Conservation (phyloP, 2,888 invertebrate species). For the Augochlorella aurata region DNA sequence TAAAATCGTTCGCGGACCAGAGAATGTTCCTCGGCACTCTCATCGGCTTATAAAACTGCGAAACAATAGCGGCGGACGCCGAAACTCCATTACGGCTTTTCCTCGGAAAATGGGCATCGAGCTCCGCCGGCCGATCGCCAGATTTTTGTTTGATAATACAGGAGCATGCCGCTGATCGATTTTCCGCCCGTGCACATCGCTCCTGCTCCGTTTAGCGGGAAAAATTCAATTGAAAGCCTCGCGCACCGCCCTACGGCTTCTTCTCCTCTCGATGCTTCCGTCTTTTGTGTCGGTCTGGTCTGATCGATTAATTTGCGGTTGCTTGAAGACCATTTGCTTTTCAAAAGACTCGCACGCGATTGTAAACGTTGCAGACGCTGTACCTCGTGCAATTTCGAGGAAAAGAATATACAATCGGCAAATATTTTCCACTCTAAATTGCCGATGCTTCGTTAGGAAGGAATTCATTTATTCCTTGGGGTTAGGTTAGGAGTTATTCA, state of each 20-base stretch:
- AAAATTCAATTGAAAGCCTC: constrained; percentile 26
- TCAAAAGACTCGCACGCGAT: background rate
- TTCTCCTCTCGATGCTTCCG: background rate
- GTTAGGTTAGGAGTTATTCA: no score
- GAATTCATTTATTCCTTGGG: no score
- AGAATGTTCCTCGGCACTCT: constrained; percentile 39
- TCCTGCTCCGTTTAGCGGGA: background rate
- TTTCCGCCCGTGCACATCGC: constrained; percentile 16
- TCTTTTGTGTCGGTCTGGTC: background rate
- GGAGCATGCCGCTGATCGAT: constrained; percentile 29
- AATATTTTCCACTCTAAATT: background rate
- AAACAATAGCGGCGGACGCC: constrained; percentile 66
- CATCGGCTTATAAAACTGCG: constrained; percentile 68
- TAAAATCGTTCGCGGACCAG: constrained; percentile 28
- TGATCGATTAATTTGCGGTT: background rate
- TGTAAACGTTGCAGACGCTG: no score
- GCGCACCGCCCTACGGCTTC: background rate
- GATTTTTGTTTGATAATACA: constrained; percentile 37
- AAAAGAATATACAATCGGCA: background rate
- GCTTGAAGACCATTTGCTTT: background rate
- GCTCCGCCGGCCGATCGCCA: constrained; percentile 2
- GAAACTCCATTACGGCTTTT: constrained; percentile 71
- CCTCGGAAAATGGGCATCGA: constrained; percentile 31
- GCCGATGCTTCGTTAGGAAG: no score
- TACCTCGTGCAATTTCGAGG: background rate